Evolutionary conservation across 2,797 vertebrate species (phyloP), one percentile per base, ranked within the genome.

Genomic region (Acrossocheilus fasciatus): DNA sequence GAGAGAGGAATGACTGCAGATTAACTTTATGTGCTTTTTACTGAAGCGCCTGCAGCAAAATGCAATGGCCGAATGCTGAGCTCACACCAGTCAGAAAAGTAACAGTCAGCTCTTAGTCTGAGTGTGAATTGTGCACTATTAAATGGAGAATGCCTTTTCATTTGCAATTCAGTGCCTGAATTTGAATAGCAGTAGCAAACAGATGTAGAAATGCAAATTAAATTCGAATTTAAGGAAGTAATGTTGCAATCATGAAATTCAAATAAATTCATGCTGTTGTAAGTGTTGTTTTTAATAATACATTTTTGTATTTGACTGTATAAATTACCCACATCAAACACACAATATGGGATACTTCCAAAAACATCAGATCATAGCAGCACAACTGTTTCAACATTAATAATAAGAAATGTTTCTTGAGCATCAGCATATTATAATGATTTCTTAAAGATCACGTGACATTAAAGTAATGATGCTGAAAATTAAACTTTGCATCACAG

Each of bases 11-110:
- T 81, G 59, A 50, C 82, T 80, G 34, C 79, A 81, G 86, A 88
- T 89, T 82, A 82, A 62, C 59, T 85, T 83, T 85, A 86, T 81
- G 78, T 76, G 73, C 81, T 76, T 77, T 45, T 69, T 80, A 89
- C 66, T 41, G 66, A 84, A 85, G 45, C 17, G 45, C 81, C 80
- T 26, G 23, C 62, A 66, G 76, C 68, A 64, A 82, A 82, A 84
- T 34, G 20, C 34, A 34, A 68, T 36, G 84, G 79, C 41, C 43
- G 54, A 74, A 64, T 23, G 47, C 72, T 69, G 77, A 81, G 6
- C 41, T 43, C 62, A 86, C 68, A 74, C 78, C 54, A 50, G 50
- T 11, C 47, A 62, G 82, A n/a, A 11, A 8, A 77, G 47, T n/a
- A 59, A n/a, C 9, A 57, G 59, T 39, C 2, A 8, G 47, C 59